phyloP scores from a whole-genome alignment of 2,888 invertebrate species.

The Bibio marci region DNA sequence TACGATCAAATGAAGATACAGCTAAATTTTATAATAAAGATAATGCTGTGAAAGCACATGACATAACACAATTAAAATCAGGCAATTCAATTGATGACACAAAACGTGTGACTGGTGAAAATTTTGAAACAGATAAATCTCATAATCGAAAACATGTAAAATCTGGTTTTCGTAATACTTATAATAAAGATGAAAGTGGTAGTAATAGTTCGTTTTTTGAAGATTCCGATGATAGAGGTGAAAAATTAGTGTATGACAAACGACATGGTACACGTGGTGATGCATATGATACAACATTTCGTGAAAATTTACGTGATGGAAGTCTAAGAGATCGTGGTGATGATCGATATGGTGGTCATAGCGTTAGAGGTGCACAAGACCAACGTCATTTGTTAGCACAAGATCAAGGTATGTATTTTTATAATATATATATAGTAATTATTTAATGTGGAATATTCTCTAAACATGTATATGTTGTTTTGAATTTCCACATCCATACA shows the following conservation, averaged over 20 bases:
- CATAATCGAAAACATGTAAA: constrained; percentile 53
- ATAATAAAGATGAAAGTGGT: constrained; percentile 52
- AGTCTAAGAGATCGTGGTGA: constrained; percentile 5
- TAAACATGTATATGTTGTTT: no score
- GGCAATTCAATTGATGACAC: constrained; percentile 6
- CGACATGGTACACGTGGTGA: constrained; percentile 6
- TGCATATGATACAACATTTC: constrained; percentile 6
- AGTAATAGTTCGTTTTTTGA: constrained; percentile 52
- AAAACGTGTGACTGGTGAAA: constrained; percentile 7
- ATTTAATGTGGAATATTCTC: no score
- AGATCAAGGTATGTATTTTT: constrained; percentile 7
- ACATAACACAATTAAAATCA: constrained; percentile 5
- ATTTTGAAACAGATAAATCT: constrained; percentile 24
- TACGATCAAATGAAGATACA: constrained; percentile 3
- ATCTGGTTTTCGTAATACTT: constrained; percentile 49
- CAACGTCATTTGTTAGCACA: constrained; percentile 5
- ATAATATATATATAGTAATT: no score
- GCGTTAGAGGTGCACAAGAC: constrained; percentile 6
- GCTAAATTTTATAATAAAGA: constrained; percentile 8
- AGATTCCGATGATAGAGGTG: constrained; percentile 34
- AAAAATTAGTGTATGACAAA: constrained; percentile 21
- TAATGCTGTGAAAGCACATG: constrained; percentile 6
- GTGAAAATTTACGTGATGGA: constrained; percentile 7
- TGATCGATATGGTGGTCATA: constrained; percentile 7
- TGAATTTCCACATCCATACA: no score